Percentiles rank a stretch among this genome's conserved stretches.
phyloP scores from a whole-genome alignment of 2,888 invertebrate species.

The Gymnosoma rotundatum region DNA sequence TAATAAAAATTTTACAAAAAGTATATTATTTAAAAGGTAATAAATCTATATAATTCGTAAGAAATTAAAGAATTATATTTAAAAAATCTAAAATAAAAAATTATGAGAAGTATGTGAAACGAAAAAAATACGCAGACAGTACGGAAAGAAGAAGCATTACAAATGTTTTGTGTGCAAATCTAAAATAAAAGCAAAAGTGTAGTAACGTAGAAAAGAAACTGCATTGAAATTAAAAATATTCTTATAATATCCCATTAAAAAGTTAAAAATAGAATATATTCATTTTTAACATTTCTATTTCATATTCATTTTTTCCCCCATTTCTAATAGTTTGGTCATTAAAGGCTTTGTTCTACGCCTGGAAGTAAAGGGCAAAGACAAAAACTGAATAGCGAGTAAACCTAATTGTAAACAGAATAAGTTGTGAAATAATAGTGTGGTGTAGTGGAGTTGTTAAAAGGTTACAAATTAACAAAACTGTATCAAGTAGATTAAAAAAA shows the following conservation, averaged over 20 bases:
- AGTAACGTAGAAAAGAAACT: conserved; percentile 7
- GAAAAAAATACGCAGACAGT: conserved; percentile 63
- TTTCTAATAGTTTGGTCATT: conserved; percentile 42
- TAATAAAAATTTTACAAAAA: conserved; percentile 25
- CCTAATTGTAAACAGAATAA: conserved; percentile 53
- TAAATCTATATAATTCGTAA: neutral
- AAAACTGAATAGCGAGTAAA: conserved; percentile 43
- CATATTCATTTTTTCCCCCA: conserved; percentile 15
- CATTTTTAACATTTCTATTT: conserved; percentile 1
- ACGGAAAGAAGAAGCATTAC: conserved; percentile 65
- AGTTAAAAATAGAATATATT: conserved; percentile 62
- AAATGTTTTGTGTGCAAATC: conserved; percentile 64
- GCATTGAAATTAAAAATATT: conserved; percentile 1
- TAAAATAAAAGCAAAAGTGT: conserved; percentile 60
- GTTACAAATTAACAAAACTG: conserved; percentile 9
- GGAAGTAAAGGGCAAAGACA: conserved; percentile 14
- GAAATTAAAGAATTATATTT: neutral
- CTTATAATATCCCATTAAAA: neutral
- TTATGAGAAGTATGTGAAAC: conserved; percentile 26
- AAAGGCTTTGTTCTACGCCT: conserved; percentile 61
- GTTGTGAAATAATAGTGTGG: conserved; percentile 55
- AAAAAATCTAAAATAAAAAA: conserved; percentile 19
- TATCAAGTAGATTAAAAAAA: conserved; percentile 9
- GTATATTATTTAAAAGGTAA: conserved; percentile 36
- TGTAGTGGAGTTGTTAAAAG: conserved; percentile 16